A percentile compares a stretch with the other conserved stretches of the same genome.
These are phyloP conservation scores for Drosophila trichaetosa DNA, from an alignment of 2,888 invertebrate genomes.

Conservation along the genomic window DNA sequence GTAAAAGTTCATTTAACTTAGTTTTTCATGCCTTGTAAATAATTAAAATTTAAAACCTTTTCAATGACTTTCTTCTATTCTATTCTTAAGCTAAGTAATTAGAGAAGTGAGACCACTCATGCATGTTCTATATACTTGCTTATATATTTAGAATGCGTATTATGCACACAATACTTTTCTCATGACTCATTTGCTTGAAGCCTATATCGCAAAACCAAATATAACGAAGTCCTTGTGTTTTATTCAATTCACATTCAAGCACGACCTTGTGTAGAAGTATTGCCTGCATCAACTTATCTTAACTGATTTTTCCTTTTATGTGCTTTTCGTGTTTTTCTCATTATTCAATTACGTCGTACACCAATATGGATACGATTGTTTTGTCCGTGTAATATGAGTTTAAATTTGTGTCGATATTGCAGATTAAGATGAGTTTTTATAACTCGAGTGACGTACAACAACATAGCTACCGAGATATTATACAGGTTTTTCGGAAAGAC, in stretches of 20 bases:
- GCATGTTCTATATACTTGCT: not conserved
- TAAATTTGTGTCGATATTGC: not conserved
- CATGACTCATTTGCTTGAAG: not conserved
- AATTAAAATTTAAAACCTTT: not conserved
- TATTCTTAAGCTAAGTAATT: not conserved
- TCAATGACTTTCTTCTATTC: not conserved
- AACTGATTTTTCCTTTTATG: constrained; percentile 9
- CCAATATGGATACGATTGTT: not conserved
- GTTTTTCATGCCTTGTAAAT: not conserved
- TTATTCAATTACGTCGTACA: not conserved
- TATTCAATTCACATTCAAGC: not conserved
- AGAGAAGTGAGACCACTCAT: not conserved
- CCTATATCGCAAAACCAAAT: not conserved
- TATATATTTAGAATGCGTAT: not conserved
- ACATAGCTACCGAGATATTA: constrained; percentile 50
- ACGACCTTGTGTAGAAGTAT: not conserved
- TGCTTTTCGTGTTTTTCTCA: not conserved
- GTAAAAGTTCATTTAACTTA: constrained; percentile 34
- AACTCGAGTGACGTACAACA: constrained; percentile 5
- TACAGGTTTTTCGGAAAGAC: constrained; percentile 43
- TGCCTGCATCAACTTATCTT: not conserved
- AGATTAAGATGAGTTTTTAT: constrained; percentile 30
- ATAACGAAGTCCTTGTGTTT: constrained; percentile 4
- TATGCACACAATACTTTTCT: not conserved
- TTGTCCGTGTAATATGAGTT: not conserved